Percentiles rank a stretch among this genome's conserved stretches.
Evolutionary conservation across 2,888 invertebrate genomes (phyloP).

Genomic region (Elaeidobius kamerunicus): DNA sequence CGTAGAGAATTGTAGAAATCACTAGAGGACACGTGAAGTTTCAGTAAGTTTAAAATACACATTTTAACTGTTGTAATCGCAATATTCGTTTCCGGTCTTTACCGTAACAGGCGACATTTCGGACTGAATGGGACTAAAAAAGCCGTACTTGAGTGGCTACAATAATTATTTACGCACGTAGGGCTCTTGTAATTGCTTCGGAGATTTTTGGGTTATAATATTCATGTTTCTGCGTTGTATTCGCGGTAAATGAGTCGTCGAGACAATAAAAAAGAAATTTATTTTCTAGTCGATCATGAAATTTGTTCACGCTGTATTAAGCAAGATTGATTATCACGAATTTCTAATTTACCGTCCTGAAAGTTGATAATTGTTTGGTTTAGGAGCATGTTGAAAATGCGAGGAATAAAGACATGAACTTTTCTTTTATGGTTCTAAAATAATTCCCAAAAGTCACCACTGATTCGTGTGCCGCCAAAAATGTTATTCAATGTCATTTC

Average conservation of each 20-base stretch:
- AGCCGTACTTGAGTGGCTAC: constrained; percentile 7
- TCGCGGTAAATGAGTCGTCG: too few species aligned
- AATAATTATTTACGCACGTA: constrained; percentile 18
- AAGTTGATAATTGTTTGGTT: too few species aligned
- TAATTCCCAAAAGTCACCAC: too few species aligned
- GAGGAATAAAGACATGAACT: too few species aligned
- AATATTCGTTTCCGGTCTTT: constrained; percentile 15
- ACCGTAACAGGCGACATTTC: constrained; percentile 22
- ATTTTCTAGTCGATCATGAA: constrained; percentile 8
- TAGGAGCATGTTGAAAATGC: too few species aligned
- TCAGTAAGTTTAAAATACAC: constrained; percentile 58
- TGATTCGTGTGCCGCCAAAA: too few species aligned
- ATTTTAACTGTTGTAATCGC: constrained; percentile 41
- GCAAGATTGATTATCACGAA: too few species aligned
- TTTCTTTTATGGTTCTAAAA: too few species aligned
- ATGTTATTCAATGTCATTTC: too few species aligned
- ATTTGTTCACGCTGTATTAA: constrained; percentile 23
- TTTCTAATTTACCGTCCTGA: too few species aligned
- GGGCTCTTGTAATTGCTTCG: constrained; percentile 6
- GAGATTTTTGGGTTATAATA: not conserved
- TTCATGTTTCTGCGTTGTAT: too few species aligned
- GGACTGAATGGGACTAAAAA: constrained; percentile 9
- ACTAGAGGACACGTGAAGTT: constrained; percentile 54
- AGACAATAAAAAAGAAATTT: constrained; percentile 24
- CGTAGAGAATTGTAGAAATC: constrained; percentile 42